Evolutionary conservation across 2,888 invertebrate species (phyloP).

Genomic region (Drosophila monieri): DNA sequence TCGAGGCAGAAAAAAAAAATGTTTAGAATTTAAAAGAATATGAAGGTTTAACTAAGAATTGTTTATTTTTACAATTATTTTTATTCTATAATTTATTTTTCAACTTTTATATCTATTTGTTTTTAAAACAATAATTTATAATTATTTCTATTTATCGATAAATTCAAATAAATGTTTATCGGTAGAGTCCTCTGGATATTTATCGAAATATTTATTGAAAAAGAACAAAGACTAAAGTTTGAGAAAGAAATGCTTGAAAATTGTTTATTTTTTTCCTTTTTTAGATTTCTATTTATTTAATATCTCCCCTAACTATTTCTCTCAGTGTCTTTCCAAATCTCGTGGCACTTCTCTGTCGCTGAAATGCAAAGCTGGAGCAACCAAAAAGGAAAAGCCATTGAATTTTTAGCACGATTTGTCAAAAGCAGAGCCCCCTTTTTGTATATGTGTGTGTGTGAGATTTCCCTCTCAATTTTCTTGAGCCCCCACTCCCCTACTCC

Average conservation of each 20-base stretch:
- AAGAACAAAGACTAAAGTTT: no score
- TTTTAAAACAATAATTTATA: no score
- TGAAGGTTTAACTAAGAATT: no score
- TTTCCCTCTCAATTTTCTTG: slow-evolving; percentile 5
- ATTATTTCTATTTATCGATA: no score
- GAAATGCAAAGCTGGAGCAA: slow-evolving; percentile 20
- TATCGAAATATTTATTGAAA: no score
- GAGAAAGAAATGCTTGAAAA: no score
- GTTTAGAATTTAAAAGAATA: background rate
- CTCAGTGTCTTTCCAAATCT: background rate
- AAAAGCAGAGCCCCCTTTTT: slow-evolving; percentile 31
- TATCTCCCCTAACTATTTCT: background rate
- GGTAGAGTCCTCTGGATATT: no score
- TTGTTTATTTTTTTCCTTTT: background rate
- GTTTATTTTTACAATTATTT: no score
- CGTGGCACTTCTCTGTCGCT: slow-evolving; percentile 6
- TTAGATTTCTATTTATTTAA: background rate
- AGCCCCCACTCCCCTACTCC: slow-evolving; percentile 8
- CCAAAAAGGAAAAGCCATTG: slow-evolving; percentile 38
- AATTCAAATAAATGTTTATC: no score
- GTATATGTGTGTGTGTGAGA: background rate
- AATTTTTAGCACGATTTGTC: slow-evolving; percentile 61
- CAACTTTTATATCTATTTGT: no score
- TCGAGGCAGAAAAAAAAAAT: no score
- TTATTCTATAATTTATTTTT: no score